phyloP scores from a whole-genome alignment of 1,140 invertebrate species.

The Gonioctena quinquepunctata region DNA sequence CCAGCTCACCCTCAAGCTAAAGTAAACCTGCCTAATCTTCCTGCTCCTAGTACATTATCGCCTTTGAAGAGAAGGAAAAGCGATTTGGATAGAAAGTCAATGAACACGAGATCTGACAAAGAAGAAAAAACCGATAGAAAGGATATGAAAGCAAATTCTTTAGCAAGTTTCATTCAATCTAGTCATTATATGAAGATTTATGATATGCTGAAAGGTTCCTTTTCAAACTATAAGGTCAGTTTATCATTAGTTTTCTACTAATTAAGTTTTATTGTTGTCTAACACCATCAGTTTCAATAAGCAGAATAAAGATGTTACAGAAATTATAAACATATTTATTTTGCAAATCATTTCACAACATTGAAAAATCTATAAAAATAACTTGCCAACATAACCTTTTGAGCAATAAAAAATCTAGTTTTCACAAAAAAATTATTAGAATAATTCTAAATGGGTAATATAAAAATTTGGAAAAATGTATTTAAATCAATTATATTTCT shows the following conservation, averaged over 20 bases:
- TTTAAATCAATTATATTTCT: no score
- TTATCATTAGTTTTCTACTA: no score
- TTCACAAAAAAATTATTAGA: no score
- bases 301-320: no score
- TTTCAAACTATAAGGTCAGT: conserved; percentile 77
- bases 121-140: conserved; percentile 52
- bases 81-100: conserved; percentile 41
- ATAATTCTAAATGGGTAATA: no score
- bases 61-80: conserved; percentile 59
- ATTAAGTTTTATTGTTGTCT: background rate
- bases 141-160: conserved; percentile 48
- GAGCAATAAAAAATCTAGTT: no score
- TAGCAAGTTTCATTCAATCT: conserved; percentile 68
- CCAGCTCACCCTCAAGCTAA: conserved; percentile 64
- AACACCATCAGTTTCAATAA: no score
- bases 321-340: no score
- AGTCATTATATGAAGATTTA: conserved; percentile 80
- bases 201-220: conserved; percentile 73
- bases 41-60: conserved; percentile 55
- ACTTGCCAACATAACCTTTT: no score
- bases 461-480: no score
- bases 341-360: no score
- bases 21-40: conserved; percentile 58
- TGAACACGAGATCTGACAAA: conserved; percentile 39
- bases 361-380: no score